These are phyloP conservation scores for Syngnathoides biaculeatus DNA, from an alignment of 2,113 vertebrate genomes.

Conservation along the genomic window DNA sequence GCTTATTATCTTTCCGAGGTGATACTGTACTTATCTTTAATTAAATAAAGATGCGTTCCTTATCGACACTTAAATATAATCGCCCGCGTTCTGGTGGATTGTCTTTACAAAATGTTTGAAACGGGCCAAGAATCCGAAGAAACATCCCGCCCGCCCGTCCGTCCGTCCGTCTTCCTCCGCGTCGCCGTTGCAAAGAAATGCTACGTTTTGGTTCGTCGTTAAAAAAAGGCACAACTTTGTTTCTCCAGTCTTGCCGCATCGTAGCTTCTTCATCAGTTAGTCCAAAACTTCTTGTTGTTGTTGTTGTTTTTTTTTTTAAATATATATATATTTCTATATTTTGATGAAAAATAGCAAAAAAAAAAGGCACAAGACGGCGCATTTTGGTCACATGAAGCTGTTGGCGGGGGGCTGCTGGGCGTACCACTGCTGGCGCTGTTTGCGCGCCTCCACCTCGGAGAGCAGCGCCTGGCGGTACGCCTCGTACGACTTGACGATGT, in stretches of 20 bases:
- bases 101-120: conserved; percentile 34
- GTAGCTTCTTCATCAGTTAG: conserved; percentile 1
- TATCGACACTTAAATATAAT: conserved; percentile 63
- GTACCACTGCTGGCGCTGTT: conserved; percentile 93
- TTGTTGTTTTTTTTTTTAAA: conserved; percentile 13
- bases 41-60: conserved; percentile 58
- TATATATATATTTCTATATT: not conserved
- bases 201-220: conserved; percentile 19
- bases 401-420: conserved; percentile 81
- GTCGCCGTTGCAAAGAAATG: not conserved
- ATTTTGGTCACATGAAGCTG: conserved; percentile 78
- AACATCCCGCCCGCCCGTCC: no score
- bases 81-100: conserved; percentile 58
- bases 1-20: conserved; percentile 57
- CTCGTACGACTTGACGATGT: conserved; percentile 96
- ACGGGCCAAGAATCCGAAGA: not conserved
- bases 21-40: conserved; percentile 47
- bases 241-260: not conserved
- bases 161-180: conserved; percentile 8
- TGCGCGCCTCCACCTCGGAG: conserved; percentile 86
- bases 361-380: conserved; percentile 20
- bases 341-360: not conserved
- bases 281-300: no score
- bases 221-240: not conserved
- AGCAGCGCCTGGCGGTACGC: conserved; percentile 91